These are phyloP conservation scores for Wiebesia pumilae DNA, from an alignment of 1,140 invertebrate genomes.

Conservation along the genomic window DNA sequence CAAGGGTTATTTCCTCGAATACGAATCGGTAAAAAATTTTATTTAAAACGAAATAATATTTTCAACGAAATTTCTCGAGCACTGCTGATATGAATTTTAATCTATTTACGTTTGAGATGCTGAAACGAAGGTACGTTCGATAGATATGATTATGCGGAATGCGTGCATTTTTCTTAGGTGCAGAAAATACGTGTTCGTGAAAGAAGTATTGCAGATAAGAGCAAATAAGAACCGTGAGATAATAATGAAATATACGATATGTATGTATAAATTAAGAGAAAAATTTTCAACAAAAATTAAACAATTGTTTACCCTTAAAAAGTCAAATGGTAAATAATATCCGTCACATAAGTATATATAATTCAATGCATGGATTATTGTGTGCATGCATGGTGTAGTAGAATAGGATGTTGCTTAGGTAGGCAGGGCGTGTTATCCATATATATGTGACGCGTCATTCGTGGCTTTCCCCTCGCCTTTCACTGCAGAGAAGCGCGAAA, in stretches of 20 bases:
- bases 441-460: not conserved
- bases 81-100: slow-evolving; percentile 19
- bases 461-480: not conserved
- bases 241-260: not conserved
- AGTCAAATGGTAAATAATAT: too few relatives aligned
- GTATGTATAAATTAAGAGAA: not conserved
- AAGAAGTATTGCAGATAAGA: not conserved
- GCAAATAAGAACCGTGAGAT: not conserved
- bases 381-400: not conserved
- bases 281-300: not conserved
- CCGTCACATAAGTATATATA: too few relatives aligned
- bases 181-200: not conserved
- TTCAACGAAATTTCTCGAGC: not conserved
- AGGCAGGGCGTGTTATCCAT: slow-evolving; percentile 32
- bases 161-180: not conserved
- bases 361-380: not conserved
- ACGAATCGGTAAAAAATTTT: not conserved
- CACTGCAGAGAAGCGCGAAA: not conserved
- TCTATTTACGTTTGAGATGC: not conserved
- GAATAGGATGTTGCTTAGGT: not conserved
- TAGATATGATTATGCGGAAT: slow-evolving; percentile 12
- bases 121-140: not conserved
- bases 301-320: too few relatives aligned
- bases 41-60: not conserved
- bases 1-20: too few relatives aligned